phyloP scores from a whole-genome alignment of 2,888 invertebrate species.

The Caenorhabditis japonica region DNA sequence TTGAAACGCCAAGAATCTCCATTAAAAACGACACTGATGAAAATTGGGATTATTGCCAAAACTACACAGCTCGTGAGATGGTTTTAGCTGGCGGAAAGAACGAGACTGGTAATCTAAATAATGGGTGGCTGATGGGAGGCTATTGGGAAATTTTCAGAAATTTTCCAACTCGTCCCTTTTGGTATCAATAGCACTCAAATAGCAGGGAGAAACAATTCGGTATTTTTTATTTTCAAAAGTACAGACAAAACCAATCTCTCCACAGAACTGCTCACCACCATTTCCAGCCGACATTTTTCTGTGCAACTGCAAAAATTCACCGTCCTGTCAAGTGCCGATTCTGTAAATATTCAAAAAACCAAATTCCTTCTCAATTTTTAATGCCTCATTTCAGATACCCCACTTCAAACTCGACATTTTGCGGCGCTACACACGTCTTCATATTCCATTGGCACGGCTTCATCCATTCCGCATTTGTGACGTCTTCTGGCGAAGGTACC shows the following conservation, averaged over 20 bases:
- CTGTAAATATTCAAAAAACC: conserved; percentile 10
- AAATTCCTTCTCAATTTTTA: not conserved
- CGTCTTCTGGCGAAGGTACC: conserved; percentile 20
- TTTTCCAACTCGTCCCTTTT: conserved; percentile 16
- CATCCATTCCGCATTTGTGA: conserved; percentile 30
- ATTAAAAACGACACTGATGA: not conserved
- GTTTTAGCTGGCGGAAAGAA: conserved; percentile 21
- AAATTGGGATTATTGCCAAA: conserved; percentile 9
- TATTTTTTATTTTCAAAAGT: not conserved
- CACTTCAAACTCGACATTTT: conserved; percentile 15
- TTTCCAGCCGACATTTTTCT: conserved; percentile 9
- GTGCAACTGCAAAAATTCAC: conserved; percentile 28
- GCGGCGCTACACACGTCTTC: conserved; percentile 19
- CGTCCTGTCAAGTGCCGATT: conserved; percentile 17
- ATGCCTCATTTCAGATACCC: conserved; percentile 8
- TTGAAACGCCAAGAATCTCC: not conserved
- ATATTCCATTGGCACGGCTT: conserved; percentile 32
- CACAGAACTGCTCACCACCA: conserved; percentile 21
- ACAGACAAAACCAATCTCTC: not conserved
- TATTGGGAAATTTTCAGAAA: conserved; percentile 11
- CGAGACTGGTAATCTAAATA: conserved; percentile 6
- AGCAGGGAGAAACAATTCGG: not conserved
- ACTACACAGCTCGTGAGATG: conserved; percentile 20
- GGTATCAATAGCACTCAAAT: conserved; percentile 18
- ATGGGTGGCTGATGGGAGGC: not conserved